phyloP scores from a whole-genome alignment of 2,797 vertebrate genomes.

The Sparidentex hasta region DNA sequence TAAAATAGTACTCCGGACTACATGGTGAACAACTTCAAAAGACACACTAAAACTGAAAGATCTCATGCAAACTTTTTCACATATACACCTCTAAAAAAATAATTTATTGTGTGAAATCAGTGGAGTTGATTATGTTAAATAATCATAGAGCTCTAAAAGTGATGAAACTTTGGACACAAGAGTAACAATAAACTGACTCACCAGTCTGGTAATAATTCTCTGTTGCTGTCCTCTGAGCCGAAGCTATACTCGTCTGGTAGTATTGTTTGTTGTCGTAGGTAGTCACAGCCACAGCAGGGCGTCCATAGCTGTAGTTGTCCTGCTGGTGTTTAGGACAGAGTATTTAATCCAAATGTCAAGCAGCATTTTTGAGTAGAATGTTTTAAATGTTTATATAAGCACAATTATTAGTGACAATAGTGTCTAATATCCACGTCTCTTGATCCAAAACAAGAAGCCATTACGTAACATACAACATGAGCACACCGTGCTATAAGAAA shows the following conservation, averaged over 20 bases:
- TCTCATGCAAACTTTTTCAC: background rate
- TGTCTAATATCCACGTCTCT: no score
- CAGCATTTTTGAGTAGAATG: background rate
- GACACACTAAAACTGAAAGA: no score
- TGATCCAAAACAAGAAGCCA: conserved; percentile 6
- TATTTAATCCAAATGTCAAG: conserved; percentile 1
- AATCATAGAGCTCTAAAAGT: background rate
- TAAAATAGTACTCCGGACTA: no score
- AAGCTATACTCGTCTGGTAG: conserved; percentile 78
- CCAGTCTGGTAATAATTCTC: conserved; percentile 84
- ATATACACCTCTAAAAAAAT: background rate
- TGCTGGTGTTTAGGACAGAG: conserved; percentile 52
- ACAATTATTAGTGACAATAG: background rate
- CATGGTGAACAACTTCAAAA: no score
- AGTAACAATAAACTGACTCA: conserved; percentile 49
- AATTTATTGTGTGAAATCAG: background rate
- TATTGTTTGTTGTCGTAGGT: conserved; percentile 82
- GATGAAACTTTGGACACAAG: background rate
- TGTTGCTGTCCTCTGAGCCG: conserved; percentile 74
- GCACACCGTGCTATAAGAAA: conserved; percentile 13
- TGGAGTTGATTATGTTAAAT: background rate
- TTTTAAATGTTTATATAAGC: background rate
- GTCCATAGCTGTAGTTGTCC: conserved; percentile 81
- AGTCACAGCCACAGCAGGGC: conserved; percentile 66
- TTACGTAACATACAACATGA: conserved; percentile 6